A percentile compares a stretch with the other conserved stretches of the same genome.
Evolutionary conservation across 2,888 invertebrate genomes (phyloP).

Genomic region (Nephrotoma flavescens): DNA sequence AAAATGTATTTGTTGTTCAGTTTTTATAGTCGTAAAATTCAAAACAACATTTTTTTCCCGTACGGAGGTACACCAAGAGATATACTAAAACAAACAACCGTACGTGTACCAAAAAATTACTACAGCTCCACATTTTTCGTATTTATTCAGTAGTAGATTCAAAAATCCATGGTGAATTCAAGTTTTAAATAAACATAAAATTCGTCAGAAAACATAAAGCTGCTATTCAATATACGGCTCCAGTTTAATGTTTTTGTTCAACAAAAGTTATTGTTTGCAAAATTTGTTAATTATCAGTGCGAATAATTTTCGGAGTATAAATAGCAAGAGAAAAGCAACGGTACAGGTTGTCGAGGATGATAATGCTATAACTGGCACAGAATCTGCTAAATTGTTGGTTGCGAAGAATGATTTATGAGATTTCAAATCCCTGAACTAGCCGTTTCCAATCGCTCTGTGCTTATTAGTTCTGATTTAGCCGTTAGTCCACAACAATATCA

Average conservation of each 20-base stretch:
- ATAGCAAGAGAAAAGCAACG: neutral
- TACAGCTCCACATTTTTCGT: neutral
- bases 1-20: neutral
- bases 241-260: neutral
- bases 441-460: no score
- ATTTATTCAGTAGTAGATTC: neutral
- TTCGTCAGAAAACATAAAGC: neutral
- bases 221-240: neutral
- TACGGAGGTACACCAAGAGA: neutral
- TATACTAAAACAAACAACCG: neutral
- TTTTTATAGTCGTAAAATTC: neutral
- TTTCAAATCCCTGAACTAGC: no score
- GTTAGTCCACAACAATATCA: no score
- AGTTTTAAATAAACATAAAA: neutral
- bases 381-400: no score
- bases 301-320: neutral
- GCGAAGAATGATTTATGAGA: no score
- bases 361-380: no score
- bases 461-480: no score
- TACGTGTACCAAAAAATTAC: neutral
- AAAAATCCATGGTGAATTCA: neutral
- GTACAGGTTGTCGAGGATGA: neutral
- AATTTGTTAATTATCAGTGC: neutral
- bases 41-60: neutral
- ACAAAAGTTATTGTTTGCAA: neutral